Conservation (phyloP, 2,888 invertebrate genomes). For the Metopia argyrocephala region DNA sequence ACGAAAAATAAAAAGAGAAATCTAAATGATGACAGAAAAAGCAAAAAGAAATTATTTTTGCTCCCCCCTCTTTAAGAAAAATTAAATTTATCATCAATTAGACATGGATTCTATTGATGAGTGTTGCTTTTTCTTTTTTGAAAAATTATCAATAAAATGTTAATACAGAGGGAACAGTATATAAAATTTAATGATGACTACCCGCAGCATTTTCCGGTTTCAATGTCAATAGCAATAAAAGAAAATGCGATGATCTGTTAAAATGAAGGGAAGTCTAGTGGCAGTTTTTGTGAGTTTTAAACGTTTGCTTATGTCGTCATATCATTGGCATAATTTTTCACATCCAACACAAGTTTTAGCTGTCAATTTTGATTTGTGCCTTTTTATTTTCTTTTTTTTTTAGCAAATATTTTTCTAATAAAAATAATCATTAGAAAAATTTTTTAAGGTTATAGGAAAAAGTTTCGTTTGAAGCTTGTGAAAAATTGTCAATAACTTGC, state of each 20-base stretch:
- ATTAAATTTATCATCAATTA: constrained; percentile 73
- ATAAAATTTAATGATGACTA: constrained; percentile 65
- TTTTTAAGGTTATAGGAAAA: no score
- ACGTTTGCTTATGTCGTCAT: constrained; percentile 60
- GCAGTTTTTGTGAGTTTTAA: constrained; percentile 34
- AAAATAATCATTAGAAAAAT: no score
- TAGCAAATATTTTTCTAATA: neutral
- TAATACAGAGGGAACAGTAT: constrained; percentile 48
- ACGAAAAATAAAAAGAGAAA: neutral
- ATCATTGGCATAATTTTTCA: constrained; percentile 65
- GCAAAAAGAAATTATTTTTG: neutral
- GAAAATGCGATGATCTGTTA: constrained; percentile 18
- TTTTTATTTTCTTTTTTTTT: constrained; percentile 47
- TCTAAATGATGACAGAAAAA: neutral
- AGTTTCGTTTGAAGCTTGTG: no score
- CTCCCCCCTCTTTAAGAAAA: constrained; percentile 7
- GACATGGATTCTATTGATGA: constrained; percentile 67
- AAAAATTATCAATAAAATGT: constrained; percentile 70
- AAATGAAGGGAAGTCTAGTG: constrained; percentile 9
- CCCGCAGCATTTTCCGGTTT: constrained; percentile 73
- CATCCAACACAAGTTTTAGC: constrained; percentile 62
- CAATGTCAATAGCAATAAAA: constrained; percentile 46
- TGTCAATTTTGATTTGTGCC: constrained; percentile 50
- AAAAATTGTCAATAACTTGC: no score
- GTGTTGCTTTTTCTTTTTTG: constrained; percentile 52